A percentile compares a stretch with the other conserved stretches of the same genome.
Evolutionary conservation across 2,797 vertebrate species (phyloP).

Genomic region (Cheirogaleus major): DNA sequence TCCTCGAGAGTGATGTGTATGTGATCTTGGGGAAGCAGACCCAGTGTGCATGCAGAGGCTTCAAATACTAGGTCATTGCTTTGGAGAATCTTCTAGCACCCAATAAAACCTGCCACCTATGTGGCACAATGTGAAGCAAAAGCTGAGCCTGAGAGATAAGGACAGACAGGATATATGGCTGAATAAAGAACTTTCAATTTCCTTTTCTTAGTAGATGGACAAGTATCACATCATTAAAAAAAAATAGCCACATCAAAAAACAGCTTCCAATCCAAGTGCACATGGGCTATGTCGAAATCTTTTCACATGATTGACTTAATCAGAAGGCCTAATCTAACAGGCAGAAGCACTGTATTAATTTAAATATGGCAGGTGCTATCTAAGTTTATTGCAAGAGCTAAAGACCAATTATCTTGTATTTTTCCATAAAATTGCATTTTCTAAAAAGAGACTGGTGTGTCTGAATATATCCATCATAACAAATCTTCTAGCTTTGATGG

Average conservation of each 20-base stretch:
- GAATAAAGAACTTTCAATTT: slow-evolving; percentile 72
- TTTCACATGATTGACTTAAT: slow-evolving; percentile 70
- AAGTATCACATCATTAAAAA: slow-evolving; percentile 59
- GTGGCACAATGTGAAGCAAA: slow-evolving; percentile 62
- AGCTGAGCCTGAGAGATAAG: slow-evolving; percentile 78
- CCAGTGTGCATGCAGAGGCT: neutral
- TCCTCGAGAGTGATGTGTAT: slow-evolving; percentile 35
- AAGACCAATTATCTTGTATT: slow-evolving; percentile 78
- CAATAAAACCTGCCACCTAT: slow-evolving; percentile 58
- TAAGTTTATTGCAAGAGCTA: slow-evolving; percentile 74
- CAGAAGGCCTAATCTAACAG: slow-evolving; percentile 64
- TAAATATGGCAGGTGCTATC: slow-evolving; percentile 77
- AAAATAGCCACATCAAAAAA: slow-evolving; percentile 31
- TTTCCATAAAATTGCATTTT: slow-evolving; percentile 78
- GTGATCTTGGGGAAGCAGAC: slow-evolving; percentile 38
- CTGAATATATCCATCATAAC: slow-evolving; percentile 75
- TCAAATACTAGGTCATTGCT: slow-evolving; percentile 54
- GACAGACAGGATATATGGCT: slow-evolving; percentile 60
- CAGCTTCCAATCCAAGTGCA: slow-evolving; percentile 4
- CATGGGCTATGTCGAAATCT: slow-evolving; percentile 39
- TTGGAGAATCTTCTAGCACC: slow-evolving; percentile 50
- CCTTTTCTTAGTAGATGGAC: slow-evolving; percentile 66
- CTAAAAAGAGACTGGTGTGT: slow-evolving; percentile 65
- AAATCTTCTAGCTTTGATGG: slow-evolving; percentile 70
- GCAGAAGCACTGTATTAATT: slow-evolving; percentile 74